These are phyloP conservation scores for Dendrocincla fuliginosa DNA, from an alignment of 2,797 vertebrate genomes.

Conservation along the genomic window DNA sequence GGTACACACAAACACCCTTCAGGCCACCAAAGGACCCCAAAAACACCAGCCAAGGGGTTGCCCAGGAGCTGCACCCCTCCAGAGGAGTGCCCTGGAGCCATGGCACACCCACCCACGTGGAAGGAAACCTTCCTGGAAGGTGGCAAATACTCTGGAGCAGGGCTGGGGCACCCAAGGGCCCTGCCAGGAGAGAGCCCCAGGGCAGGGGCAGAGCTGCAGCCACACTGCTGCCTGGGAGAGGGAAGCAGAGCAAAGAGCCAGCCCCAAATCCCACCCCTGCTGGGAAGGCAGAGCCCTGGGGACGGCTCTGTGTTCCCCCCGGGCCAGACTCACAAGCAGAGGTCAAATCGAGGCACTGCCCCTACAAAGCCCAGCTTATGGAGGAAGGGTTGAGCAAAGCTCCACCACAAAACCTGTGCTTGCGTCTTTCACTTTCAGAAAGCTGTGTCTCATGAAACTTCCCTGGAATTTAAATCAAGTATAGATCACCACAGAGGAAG, in stretches of 20 bases:
- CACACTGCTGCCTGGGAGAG: neutral
- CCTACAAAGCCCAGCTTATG: accelerated
- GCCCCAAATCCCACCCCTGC: neutral
- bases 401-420: neutral
- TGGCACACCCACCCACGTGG: neutral
- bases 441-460: neutral
- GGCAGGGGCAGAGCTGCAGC: neutral
- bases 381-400: neutral
- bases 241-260: neutral
- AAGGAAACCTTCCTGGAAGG: neutral
- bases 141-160: neutral
- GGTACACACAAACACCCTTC: neutral
- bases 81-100: neutral
- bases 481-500: neutral
- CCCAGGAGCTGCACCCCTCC: neutral
- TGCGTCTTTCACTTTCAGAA: neutral
- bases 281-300: neutral
- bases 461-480: neutral
- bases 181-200: neutral
- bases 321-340: neutral
- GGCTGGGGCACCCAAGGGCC: neutral
- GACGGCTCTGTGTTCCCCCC: neutral
- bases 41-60: neutral
- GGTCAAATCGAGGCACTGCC: neutral
- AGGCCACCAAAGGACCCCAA: neutral